phyloP scores from a whole-genome alignment of 2,888 invertebrate species.

The Dryadula phaetusa region DNA sequence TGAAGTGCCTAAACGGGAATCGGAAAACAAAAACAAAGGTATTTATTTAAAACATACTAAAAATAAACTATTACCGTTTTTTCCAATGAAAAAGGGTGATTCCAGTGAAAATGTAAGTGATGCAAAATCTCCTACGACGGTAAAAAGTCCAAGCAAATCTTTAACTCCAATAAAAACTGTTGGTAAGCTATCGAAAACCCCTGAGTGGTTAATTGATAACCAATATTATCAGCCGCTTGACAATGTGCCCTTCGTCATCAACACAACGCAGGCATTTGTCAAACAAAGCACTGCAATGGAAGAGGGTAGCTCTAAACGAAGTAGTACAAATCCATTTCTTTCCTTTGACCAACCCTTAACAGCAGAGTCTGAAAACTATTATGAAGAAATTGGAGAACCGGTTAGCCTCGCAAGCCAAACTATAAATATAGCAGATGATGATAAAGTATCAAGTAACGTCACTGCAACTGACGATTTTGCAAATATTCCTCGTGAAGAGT shows the following conservation, averaged over 20 bases:
- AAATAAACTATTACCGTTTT: conserved; percentile 61
- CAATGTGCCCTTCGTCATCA: conserved; percentile 70
- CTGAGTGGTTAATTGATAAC: conserved; percentile 70
- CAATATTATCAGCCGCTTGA: conserved; percentile 75
- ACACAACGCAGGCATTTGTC: conserved; percentile 56
- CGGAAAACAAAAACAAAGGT: conserved; percentile 56
- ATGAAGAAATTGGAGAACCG: conserved; percentile 75
- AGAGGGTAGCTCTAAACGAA: conserved; percentile 49
- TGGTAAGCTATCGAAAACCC: conserved; percentile 64
- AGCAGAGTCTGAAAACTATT: conserved; percentile 70
- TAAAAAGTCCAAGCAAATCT: conserved; percentile 48
- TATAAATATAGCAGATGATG: conserved; percentile 73
- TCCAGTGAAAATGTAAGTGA: conserved; percentile 58
- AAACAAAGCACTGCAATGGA: conserved; percentile 46
- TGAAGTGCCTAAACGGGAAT: conserved; percentile 45
- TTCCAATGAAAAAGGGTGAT: conserved; percentile 60
- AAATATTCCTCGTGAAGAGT: conserved; percentile 65
- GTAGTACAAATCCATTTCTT: conserved; percentile 51
- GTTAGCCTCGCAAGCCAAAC: conserved; percentile 44
- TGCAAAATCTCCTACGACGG: conserved; percentile 52
- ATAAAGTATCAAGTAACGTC: conserved; percentile 66
- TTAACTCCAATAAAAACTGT: conserved; percentile 52
- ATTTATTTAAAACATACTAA: conserved; percentile 69
- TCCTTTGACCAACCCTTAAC: conserved; percentile 47
- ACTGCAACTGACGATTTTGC: conserved; percentile 59